Evolutionary conservation across 2,888 invertebrate genomes (phyloP), one percentile per base, ranked within the genome.

Genomic region (Bembecia ichneumoniformis): DNA sequence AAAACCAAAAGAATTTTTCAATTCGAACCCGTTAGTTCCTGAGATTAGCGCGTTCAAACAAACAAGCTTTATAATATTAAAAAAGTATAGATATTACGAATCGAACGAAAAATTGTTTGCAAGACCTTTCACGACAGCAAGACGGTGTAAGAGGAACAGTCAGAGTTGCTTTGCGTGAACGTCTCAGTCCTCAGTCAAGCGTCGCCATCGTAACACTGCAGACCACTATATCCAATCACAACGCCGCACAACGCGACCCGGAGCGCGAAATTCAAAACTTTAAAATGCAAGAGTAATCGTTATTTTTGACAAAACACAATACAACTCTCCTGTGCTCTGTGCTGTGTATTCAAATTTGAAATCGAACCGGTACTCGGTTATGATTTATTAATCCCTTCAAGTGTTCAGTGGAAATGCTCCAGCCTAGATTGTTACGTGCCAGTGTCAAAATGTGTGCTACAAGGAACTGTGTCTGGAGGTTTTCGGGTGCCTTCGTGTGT

Each of bases 361-460:
- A n/a, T 40, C 11, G 13, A 15, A 16, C 46, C 14, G 11, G 20
- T 10, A 46, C 46, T 28, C 28, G 28, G 17, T 44, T 44, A 44
- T 46, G 55, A 58, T 62, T 47, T 47, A 52, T 48, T 50, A 47
- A 49, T 58, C 64, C 61, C 66, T 65, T 66, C 67, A 67, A 73
- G 68, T 65, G 73, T 63, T 28, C 61, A 71, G 71, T 72, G 67
- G 46, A 67, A 67, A 84, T 83, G 86, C 78, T 83, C 49, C 82
- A 82, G 67, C 82, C 82, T 46, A 83, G 82, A 76, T 74, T 81
- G 71, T 63, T 63, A 64, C 71, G 79, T 82, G 77, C 61, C 59
- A 60, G 74, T 67, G 71, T 55, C 55, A 68, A 60, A 62, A 66
- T 71, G 68, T 66, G 59, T 64, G 66, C 66, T 68, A 61, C 50